A percentile compares a stretch with the other conserved stretches of the same genome.
phyloP scores from a whole-genome alignment of 2,113 vertebrate species.

The Caretta caretta region DNA sequence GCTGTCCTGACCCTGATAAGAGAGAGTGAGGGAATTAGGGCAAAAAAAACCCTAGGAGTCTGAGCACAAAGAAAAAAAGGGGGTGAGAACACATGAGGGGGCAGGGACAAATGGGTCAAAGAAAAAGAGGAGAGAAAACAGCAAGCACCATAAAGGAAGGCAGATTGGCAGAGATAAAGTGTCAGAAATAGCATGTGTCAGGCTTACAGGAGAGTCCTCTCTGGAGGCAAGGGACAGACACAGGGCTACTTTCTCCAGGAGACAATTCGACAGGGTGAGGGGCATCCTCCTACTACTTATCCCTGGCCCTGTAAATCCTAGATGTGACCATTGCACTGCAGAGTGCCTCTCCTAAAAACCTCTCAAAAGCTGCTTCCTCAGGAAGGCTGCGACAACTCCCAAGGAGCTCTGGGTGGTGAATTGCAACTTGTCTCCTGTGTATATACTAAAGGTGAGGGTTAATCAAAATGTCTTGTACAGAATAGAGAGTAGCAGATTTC shows the following conservation, averaged over 20 bases:
- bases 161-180: background rate
- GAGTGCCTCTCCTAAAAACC: background rate
- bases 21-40: background rate
- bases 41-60: background rate
- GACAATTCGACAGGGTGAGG: background rate
- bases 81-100: background rate
- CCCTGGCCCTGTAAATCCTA: background rate
- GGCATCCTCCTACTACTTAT: background rate
- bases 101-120: background rate
- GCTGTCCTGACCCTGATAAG: background rate
- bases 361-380: background rate
- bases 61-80: background rate
- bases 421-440: background rate
- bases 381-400: background rate
- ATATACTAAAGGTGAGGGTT: background rate
- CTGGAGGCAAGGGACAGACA: background rate
- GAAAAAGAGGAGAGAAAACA: background rate
- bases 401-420: background rate
- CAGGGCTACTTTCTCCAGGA: background rate
- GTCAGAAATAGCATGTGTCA: background rate
- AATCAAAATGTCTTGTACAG: background rate
- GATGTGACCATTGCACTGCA: background rate
- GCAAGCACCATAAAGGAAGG: background rate
- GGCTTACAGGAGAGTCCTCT: background rate
- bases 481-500: slow-evolving; percentile 33